Conservation (phyloP, 2,113 vertebrate genomes). For the Odocoileus virginianus region DNA sequence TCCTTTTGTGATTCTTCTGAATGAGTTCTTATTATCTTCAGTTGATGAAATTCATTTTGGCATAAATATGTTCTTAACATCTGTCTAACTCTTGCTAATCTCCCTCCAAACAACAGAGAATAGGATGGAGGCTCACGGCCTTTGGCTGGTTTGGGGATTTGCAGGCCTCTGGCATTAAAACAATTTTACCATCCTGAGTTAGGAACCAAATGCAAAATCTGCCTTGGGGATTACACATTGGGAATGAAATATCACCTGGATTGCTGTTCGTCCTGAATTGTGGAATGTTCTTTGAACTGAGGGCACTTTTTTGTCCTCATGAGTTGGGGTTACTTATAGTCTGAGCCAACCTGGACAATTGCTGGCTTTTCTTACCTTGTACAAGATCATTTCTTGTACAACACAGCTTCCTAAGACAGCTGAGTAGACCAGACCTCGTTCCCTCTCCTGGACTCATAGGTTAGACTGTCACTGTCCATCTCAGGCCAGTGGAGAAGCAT, state of each 20-base stretch:
- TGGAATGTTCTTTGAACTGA: not conserved
- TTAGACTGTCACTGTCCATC: not conserved
- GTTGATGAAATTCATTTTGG: not conserved
- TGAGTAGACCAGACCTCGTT: not conserved
- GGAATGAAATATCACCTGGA: not conserved
- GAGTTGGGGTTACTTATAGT: not conserved
- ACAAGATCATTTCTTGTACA: accelerated
- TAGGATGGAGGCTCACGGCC: not conserved
- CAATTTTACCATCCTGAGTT: not conserved
- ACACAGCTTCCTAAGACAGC: not conserved
- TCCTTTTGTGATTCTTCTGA: not conserved
- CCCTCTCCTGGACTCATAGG: accelerated
- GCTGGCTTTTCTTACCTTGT: not conserved
- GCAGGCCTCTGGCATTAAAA: not conserved
- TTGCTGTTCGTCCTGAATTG: not conserved
- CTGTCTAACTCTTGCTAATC: not conserved
- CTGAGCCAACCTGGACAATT: not conserved
- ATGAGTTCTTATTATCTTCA: not conserved
- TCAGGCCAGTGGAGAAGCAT: not conserved
- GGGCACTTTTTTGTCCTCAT: not conserved
- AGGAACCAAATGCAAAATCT: not conserved
- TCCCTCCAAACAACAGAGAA: not conserved
- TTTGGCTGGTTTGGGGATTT: not conserved
- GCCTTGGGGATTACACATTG: not conserved
- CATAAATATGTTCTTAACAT: not conserved